Evolutionary conservation across 1,140 invertebrate genomes (phyloP), one percentile per base, ranked within the genome.

Genomic region (Drosophila tsacasi): DNA sequence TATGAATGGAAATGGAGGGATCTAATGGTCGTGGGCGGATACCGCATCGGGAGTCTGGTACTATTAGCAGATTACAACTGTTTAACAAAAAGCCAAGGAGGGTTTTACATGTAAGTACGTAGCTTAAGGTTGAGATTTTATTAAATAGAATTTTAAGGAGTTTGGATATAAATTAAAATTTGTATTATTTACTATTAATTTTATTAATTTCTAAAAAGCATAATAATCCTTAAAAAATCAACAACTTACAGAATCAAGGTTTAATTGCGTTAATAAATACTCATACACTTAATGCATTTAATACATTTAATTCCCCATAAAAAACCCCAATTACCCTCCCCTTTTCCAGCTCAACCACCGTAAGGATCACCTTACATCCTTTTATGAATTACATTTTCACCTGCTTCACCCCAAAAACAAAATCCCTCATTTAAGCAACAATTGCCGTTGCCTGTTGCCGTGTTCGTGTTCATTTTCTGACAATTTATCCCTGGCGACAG

Each of bases 401-500:
- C 50, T 25, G 4, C 6, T 54, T 44, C 15, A 35, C 49, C 32
- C 21, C 2, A 52, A 32, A 73, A 75, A 15, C 3, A 35, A 25
- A 57, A 67, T 65, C 27, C 12, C 9, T 59, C 17, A 60, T 60
- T 73, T 73, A 40, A 68, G 12, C 40, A 47, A 42, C 47, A 57
- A 68, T 49, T 54, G 37, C 37, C n/a, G 9, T 37, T 47, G 30
- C 15, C 61, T 61, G 49, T 65, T 68, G 59, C 59, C 62, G 30
- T 23, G 19, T 23, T 46, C 44, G 12, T 46, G 44, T 42, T 73
- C 40, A 55, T 68, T 64, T 80, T 89, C 83, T 81, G 61, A 81
- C 59, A 55, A 86, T 76, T 68, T 46, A 81, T 87, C 84, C 84
- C 81, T 35, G 47, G 77, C 63, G 84, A 87, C 84, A 89, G 64